Conservation (phyloP, 1,140 invertebrate genomes). For the Drosophila serrata region DNA sequence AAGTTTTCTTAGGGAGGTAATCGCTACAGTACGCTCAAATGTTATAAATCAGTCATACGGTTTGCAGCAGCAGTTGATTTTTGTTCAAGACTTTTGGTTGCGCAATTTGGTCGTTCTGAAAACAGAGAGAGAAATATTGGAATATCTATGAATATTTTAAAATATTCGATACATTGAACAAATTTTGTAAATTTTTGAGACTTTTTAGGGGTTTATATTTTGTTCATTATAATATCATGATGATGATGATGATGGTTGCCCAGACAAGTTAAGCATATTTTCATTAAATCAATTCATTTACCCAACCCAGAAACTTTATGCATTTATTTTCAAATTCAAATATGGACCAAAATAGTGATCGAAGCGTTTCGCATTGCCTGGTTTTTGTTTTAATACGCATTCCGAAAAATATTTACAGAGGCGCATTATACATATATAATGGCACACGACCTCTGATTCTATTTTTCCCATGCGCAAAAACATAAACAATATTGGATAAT, state of each 20-base stretch:
- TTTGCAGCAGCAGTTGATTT: conserved; percentile 74
- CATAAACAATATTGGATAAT: conserved; percentile 25
- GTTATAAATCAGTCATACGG: conserved; percentile 76
- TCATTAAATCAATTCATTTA: neutral
- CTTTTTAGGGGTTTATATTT: too few relatives aligned
- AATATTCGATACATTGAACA: too few relatives aligned
- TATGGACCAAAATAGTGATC: conserved; percentile 14
- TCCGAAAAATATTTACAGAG: conserved; percentile 4
- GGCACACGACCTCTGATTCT: conserved; percentile 23
- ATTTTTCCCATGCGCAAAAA: conserved; percentile 25
- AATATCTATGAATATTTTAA: neutral
- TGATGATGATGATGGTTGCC: neutral
- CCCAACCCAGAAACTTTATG: neutral
- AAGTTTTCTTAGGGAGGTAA: conserved; percentile 65
- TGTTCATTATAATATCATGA: too few relatives aligned
- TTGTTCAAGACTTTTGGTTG: conserved; percentile 72
- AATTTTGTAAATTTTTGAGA: too few relatives aligned
- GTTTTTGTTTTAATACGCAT: conserved; percentile 18
- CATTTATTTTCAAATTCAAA: conserved; percentile 7
- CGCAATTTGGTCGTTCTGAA: conserved; percentile 74
- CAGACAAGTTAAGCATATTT: too few relatives aligned
- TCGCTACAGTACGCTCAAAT: conserved; percentile 42
- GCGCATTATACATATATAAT: neutral
- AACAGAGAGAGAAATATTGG: conserved; percentile 1
- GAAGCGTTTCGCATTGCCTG: conserved; percentile 1